Percentiles rank a stretch among this genome's conserved stretches.
These are phyloP conservation scores for Petrophora chlorosata DNA, from an alignment of 2,888 invertebrate species.

Conservation along the genomic window DNA sequence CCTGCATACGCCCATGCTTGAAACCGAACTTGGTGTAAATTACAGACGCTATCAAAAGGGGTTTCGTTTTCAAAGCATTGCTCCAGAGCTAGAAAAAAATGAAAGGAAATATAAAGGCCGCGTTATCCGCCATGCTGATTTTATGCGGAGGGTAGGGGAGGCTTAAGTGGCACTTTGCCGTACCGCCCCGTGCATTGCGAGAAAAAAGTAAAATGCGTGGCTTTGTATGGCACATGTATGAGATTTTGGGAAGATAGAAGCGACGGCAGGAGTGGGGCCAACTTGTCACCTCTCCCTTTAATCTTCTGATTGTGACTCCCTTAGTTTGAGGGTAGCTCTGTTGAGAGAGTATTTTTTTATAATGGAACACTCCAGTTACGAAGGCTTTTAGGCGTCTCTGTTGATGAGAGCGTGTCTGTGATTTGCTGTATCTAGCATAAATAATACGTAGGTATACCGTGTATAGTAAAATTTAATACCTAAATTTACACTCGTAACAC, in stretches of 20 bases:
- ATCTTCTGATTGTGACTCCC: constrained; percentile 67
- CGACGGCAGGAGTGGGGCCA: constrained; percentile 27
- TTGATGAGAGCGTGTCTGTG: background rate
- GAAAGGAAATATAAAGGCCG: constrained; percentile 62
- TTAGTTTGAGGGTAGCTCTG: constrained; percentile 25
- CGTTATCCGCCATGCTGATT: constrained; percentile 78
- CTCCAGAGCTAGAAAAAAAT: constrained; percentile 59
- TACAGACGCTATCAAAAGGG: constrained; percentile 69
- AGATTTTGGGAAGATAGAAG: constrained; percentile 1
- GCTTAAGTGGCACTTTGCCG: constrained; percentile 75
- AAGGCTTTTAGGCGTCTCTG: background rate
- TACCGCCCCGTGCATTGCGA: constrained; percentile 69
- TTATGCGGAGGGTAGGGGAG: constrained; percentile 72
- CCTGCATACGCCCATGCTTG: constrained; percentile 10
- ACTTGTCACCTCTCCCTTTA: constrained; percentile 63
- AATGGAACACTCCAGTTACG: constrained; percentile 4
- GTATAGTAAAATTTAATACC: too few relatives aligned
- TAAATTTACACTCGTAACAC: too few relatives aligned
- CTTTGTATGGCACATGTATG: constrained; percentile 40
- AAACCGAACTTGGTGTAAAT: constrained; percentile 65
- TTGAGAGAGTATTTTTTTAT: constrained; percentile 1
- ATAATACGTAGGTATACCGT: too few relatives aligned
- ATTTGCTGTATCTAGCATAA: background rate
- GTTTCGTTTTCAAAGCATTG: constrained; percentile 71
- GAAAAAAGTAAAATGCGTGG: constrained; percentile 64